Base-by-base conservation (phyloP, 2,888 invertebrate genomes). In the Eledona agricola region DNA sequence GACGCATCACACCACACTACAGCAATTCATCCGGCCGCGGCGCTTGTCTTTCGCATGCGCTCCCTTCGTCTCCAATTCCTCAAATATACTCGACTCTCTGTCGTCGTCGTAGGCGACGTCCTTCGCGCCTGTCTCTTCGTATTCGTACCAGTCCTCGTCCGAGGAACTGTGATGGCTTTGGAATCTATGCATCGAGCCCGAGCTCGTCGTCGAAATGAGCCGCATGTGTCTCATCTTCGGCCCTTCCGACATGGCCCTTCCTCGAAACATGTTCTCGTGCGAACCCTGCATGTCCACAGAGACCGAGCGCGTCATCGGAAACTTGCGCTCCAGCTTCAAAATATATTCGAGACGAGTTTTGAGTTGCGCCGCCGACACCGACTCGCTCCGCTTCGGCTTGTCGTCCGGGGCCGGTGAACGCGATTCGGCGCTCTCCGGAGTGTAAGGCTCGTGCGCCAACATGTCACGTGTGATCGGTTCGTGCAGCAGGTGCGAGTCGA, bases 391-490 rank as follows among this genome's bases (percentile, higher is more conserved):
- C 74, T 37, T 71, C n/a, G 16, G 12, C 22, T 64, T 63, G 37
- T 79, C 83, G 0, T 79, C 83, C 0, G 81, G 79, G 54, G 80
- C 80, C 0, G 90, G 89, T 28, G 88, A 87, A 64, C 84, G 88
- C 11, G 89, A 89, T 66, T 90, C 90, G 58, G 85, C 80, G 72
- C 89, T 89, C 67, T 90, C 90, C n/a, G 90, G 90, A 0, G 90
- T 90, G 65, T 90, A 90, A 0, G 90, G 90, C 63, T 89, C 89
- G 65, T 84, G 76, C 66, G 66, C 62, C 19, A 76, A 63, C 75
- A 74, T 75, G 46, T 72, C 75, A 59, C 77, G 77, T 63, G 79
- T 72, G 57, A 79, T 76, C 54, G 73, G 76, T 63, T 81, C 80
- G 76, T 81, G 81, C 78, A 81, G 75, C 59, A 80, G 71, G 66